These are phyloP conservation scores for Schlechtendalia chinensis DNA, from an alignment of 1,140 invertebrate genomes.

Conservation along the genomic window DNA sequence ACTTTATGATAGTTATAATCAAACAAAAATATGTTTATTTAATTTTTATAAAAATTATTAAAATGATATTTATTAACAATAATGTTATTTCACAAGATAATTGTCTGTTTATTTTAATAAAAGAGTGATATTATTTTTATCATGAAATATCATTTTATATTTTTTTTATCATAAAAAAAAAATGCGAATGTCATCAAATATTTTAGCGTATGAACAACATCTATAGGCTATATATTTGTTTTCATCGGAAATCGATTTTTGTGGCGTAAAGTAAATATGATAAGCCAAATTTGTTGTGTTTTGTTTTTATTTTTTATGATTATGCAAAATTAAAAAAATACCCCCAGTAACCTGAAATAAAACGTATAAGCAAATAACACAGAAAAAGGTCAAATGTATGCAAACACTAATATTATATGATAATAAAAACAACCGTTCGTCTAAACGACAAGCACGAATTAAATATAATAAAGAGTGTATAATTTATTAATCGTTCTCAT, in stretches of 20 bases:
- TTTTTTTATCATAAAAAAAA: too few species aligned
- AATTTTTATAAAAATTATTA: too few species aligned
- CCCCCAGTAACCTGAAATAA: neutral
- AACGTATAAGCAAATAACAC: neutral
- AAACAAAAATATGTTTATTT: too few species aligned
- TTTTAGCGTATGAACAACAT: too few species aligned
- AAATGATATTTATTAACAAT: too few species aligned
- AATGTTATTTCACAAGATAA: too few species aligned
- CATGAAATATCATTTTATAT: too few species aligned
- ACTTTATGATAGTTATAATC: too few species aligned
- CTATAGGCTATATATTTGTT: neutral
- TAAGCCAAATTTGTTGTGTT: neutral
- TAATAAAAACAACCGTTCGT: neutral
- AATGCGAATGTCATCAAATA: too few species aligned
- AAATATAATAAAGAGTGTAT: neutral
- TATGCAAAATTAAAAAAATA: neutral
- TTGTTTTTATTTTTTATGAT: neutral
- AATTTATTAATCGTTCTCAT: too few species aligned
- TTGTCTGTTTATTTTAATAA: too few species aligned
- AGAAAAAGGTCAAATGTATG: neutral
- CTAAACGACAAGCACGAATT: neutral
- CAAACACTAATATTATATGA: neutral
- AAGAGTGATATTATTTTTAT: too few species aligned
- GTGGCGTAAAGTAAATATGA: neutral
- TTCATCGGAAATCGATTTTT: neutral